These are phyloP conservation scores for Holotrichia oblita DNA, from an alignment of 1,140 invertebrate species.

Conservation along the genomic window DNA sequence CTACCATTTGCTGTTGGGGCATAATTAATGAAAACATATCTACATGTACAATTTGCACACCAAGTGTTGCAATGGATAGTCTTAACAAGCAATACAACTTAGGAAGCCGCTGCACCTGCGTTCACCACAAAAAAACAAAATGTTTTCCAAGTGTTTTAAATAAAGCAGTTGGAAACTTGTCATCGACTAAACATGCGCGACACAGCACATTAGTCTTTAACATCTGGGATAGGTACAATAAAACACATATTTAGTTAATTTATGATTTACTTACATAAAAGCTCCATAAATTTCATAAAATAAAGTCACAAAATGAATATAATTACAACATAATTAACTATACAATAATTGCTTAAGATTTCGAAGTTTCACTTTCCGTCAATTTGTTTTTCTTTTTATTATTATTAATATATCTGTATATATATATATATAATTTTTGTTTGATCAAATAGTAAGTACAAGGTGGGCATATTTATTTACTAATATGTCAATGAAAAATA, in stretches of 20 bases:
- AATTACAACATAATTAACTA: conserved; percentile 36
- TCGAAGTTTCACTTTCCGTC: not conserved
- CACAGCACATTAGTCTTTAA: too few species aligned
- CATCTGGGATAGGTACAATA: too few species aligned
- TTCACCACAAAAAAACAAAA: too few species aligned
- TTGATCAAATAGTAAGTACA: not conserved
- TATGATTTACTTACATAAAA: conserved; percentile 32
- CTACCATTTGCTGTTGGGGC: too few species aligned
- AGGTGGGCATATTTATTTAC: not conserved
- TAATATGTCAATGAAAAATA: not conserved
- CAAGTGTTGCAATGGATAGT: too few species aligned
- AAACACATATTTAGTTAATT: not conserved
- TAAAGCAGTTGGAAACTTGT: too few species aligned
- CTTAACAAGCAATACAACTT: too few species aligned
- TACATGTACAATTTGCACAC: too few species aligned
- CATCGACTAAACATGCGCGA: too few species aligned
- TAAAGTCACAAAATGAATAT: conserved; percentile 28
- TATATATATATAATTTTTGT: not conserved
- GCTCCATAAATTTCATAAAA: conserved; percentile 29
- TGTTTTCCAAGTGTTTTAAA: too few species aligned
- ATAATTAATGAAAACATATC: too few species aligned
- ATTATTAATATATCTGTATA: not conserved
- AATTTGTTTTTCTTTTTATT: not conserved
- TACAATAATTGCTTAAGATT: conserved; percentile 28
- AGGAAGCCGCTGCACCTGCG: too few species aligned